These are phyloP conservation scores for Uropsilus gracilis DNA, from an alignment of 2,113 vertebrate species.

Conservation along the genomic window DNA sequence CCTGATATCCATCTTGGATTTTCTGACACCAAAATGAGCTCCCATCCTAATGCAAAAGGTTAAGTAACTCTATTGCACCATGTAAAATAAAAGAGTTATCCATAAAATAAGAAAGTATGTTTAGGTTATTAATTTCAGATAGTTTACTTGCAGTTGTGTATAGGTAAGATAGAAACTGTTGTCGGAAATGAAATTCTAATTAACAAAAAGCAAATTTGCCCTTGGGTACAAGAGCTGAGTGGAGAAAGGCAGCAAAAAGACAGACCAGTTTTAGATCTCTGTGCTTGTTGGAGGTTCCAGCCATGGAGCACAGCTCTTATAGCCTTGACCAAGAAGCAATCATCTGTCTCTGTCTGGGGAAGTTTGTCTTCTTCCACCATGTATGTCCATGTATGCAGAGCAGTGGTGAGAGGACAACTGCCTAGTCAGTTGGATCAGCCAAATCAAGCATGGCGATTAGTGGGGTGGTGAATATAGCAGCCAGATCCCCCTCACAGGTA, in stretches of 20 bases:
- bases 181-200: neutral
- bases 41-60: neutral
- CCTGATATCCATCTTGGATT: neutral
- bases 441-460: too few relatives aligned
- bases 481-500: too few relatives aligned
- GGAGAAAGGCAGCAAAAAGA: neutral
- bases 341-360: too few relatives aligned
- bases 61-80: neutral
- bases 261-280: neutral
- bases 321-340: too few relatives aligned
- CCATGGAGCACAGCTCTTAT: too few relatives aligned
- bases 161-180: neutral
- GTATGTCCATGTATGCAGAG: too few relatives aligned
- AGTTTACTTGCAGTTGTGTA: neutral
- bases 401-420: too few relatives aligned
- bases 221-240: neutral
- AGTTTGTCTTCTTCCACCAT: too few relatives aligned
- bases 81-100: neutral
- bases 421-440: too few relatives aligned
- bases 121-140: neutral
- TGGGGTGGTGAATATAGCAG: too few relatives aligned
- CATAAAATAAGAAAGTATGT: neutral
- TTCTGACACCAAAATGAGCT: neutral
- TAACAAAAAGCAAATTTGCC: slow-evolving; percentile 16
- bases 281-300: too few relatives aligned